phyloP scores from a whole-genome alignment of 2,113 vertebrate genomes.

The Pelobates fuscus region DNA sequence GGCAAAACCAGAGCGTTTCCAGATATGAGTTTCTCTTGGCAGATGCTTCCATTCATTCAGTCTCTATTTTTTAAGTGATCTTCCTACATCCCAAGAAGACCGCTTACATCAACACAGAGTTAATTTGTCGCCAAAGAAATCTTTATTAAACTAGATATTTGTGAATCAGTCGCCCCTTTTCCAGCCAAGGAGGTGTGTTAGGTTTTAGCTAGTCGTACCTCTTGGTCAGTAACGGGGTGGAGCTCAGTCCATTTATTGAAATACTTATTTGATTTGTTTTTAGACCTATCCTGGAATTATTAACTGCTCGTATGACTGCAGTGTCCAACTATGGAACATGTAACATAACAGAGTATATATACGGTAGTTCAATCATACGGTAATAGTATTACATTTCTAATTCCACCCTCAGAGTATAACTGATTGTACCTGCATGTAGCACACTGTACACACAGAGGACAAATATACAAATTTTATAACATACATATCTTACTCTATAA shows the following conservation, averaged over 20 bases:
- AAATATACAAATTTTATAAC: not conserved
- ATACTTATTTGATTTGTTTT: not conserved
- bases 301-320: no score
- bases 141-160: conserved; percentile 7
- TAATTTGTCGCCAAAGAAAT: not conserved
- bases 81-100: no score
- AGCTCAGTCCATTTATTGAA: not conserved
- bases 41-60: no score
- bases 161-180: not conserved
- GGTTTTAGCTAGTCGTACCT: not conserved
- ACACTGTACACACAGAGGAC: not conserved
- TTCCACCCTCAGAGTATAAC: not conserved
- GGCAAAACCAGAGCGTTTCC: no score
- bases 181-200: not conserved
- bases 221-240: not conserved
- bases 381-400: not conserved
- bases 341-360: no score
- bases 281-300: not conserved
- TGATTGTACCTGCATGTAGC: not conserved
- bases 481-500: conserved; percentile 16
- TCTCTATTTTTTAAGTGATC: no score
- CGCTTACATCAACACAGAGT: no score
- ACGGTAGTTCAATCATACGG: no score
- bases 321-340: no score
- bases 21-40: no score